Conservation (phyloP, 2,797 vertebrate species). For the Enteromius paludinosus region DNA sequence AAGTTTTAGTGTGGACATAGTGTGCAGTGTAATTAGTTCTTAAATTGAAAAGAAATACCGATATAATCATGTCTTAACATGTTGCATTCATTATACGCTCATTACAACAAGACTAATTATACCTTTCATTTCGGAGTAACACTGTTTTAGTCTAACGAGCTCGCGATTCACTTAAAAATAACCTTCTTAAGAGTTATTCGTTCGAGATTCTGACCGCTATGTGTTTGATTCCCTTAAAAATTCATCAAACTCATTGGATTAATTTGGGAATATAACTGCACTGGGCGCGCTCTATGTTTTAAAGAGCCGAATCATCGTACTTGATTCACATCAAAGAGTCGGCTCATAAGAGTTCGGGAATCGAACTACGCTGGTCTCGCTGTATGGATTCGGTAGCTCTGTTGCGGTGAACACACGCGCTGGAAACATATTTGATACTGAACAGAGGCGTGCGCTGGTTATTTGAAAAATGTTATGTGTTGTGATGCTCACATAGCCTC, state of each 20-base stretch:
- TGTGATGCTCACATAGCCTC: conserved; percentile 1
- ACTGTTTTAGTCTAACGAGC: not conserved
- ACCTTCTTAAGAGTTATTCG: not conserved
- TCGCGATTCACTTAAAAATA: not conserved
- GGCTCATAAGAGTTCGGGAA: not conserved
- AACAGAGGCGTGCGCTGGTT: not conserved
- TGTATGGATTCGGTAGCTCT: not conserved
- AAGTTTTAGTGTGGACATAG: not conserved
- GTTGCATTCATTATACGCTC: not conserved
- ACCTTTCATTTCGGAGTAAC: not conserved
- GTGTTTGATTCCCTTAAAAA: not conserved
- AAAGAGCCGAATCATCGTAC: not conserved
- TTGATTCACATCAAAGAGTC: not conserved
- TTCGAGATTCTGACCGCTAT: not conserved
- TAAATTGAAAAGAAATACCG: not conserved
- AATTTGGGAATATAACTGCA: not conserved
- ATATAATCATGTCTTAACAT: not conserved
- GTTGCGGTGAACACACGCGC: not conserved
- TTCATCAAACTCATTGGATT: not conserved
- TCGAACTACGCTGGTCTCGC: too few species aligned
- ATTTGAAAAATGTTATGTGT: not conserved
- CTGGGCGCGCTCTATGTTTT: not conserved
- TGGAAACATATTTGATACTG: not conserved
- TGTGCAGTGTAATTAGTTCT: not conserved
- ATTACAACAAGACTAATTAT: not conserved